Conservation (phyloP, 2,797 vertebrate genomes). For the Cyclura pinguis region DNA sequence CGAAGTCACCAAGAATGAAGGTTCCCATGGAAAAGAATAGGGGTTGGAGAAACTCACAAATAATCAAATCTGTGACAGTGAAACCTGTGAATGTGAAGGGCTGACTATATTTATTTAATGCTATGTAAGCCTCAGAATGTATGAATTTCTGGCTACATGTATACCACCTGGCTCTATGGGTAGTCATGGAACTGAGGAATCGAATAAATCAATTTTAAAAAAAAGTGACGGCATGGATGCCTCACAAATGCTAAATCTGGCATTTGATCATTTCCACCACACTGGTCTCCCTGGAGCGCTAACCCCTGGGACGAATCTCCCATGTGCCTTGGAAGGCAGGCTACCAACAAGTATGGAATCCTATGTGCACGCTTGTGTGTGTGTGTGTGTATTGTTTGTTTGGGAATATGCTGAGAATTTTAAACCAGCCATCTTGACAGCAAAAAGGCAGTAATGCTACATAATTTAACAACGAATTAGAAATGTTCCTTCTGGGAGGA, state of each 20-base stretch:
- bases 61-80: no score
- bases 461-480: conserved; percentile 61
- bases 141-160: background rate
- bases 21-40: no score
- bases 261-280: background rate
- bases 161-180: background rate
- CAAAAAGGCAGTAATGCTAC: conserved; percentile 1
- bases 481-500: conserved; percentile 24
- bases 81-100: no score
- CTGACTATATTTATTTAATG: background rate
- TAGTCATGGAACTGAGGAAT: background rate
- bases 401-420: conserved; percentile 42
- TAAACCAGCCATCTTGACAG: conserved; percentile 45
- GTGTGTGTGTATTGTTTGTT: background rate
- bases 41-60: no score
- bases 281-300: background rate
- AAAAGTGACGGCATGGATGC: background rate
- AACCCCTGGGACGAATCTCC: background rate
- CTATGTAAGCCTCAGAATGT: background rate
- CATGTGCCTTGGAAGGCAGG: background rate
- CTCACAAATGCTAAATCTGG: background rate
- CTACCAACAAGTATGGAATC: background rate
- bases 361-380: no score
- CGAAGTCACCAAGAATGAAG: no score
- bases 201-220: background rate